Evolutionary conservation across 1,140 invertebrate species (phyloP).

Genomic region (Camponotus vicinus): DNA sequence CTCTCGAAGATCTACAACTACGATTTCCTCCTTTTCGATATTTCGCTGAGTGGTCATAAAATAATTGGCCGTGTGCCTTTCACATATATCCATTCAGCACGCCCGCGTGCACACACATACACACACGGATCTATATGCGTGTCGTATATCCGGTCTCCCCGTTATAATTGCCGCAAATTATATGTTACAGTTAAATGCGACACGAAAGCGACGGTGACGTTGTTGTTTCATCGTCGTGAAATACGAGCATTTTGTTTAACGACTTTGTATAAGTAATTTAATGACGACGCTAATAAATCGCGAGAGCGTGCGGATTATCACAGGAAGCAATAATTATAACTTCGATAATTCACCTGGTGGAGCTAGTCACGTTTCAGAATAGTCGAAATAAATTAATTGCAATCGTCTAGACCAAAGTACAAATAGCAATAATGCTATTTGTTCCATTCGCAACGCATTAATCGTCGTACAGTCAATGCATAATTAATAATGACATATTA

Average conservation of each 20-base stretch:
- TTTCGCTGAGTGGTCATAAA: constrained; percentile 55
- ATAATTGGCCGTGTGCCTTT: constrained; percentile 42
- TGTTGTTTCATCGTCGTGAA: constrained; percentile 21
- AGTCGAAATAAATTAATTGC: constrained; percentile 63
- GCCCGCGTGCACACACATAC: neutral
- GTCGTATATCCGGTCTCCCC: neutral
- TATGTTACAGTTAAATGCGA: constrained; percentile 13
- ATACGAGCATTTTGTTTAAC: constrained; percentile 45
- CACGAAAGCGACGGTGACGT: constrained; percentile 10
- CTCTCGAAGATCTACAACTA: neutral
- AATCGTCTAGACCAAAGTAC: constrained; percentile 55
- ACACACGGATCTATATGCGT: neutral
- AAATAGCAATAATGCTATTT: constrained; percentile 60
- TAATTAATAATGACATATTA: constrained; percentile 61
- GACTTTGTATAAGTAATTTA: constrained; percentile 55
- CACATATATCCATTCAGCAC: neutral
- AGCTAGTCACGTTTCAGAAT: constrained; percentile 56
- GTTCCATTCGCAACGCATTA: constrained; percentile 51
- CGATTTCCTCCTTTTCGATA: constrained; percentile 41
- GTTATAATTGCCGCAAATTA: constrained; percentile 33
- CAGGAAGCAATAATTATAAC: constrained; percentile 54
- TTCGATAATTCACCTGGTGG: constrained; percentile 50
- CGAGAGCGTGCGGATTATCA: constrained; percentile 43
- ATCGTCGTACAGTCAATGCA: constrained; percentile 51
- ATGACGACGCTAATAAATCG: constrained; percentile 58